A percentile compares a stretch with the other conserved stretches of the same genome.
phyloP scores from a whole-genome alignment of 2,113 vertebrate species.

The Tragulus kanchil region DNA sequence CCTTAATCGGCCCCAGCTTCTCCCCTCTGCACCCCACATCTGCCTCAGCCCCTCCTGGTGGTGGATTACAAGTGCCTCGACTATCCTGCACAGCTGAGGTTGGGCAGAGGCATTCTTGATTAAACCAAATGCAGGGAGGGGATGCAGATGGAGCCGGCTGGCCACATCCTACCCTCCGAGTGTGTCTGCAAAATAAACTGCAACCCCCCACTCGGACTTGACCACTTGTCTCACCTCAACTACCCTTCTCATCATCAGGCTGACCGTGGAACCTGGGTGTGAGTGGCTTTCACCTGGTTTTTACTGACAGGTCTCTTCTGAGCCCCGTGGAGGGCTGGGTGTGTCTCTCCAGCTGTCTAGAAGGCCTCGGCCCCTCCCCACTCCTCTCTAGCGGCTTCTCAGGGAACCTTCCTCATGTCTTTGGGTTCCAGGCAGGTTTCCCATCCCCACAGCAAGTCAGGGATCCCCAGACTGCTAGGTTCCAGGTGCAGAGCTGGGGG shows the following conservation, averaged over 20 bases:
- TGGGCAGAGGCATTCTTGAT: slow-evolving; percentile 7
- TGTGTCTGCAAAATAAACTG: slow-evolving; percentile 76
- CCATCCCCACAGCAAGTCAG: not conserved
- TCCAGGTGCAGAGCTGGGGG: not conserved
- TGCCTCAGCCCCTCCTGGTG: not conserved
- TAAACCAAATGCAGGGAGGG: slow-evolving; percentile 59
- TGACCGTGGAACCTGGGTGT: not conserved
- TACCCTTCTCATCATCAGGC: not conserved
- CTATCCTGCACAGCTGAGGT: slow-evolving; percentile 16
- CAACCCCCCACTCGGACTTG: slow-evolving; percentile 12
- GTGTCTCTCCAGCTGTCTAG: not conserved
- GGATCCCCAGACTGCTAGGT: not conserved
- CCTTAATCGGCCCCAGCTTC: slow-evolving; percentile 57
- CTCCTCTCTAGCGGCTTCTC: not conserved
- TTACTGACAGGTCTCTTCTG: not conserved
- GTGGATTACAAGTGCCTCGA: not conserved
- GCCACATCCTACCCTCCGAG: not conserved
- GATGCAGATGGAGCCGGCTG: not conserved
- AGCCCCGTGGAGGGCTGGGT: not conserved
- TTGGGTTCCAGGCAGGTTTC: not conserved
- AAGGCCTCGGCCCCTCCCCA: not conserved
- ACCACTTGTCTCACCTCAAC: not conserved
- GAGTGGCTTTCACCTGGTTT: not conserved
- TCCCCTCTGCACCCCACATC: not conserved
- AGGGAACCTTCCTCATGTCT: not conserved